phyloP scores from a whole-genome alignment of 2,888 invertebrate species.

The Schizaphis graminum region DNA sequence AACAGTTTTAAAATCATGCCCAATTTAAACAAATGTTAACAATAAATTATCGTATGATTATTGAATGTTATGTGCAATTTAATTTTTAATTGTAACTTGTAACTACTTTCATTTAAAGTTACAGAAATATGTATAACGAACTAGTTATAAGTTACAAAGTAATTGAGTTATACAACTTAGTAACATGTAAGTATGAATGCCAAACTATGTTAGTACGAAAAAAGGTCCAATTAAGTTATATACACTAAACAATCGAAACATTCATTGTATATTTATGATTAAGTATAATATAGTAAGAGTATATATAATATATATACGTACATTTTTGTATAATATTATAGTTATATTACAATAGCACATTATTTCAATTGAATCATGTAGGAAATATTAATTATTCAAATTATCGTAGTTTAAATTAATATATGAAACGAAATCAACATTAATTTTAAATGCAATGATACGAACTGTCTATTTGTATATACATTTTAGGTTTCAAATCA shows the following conservation, averaged over 20 bases:
- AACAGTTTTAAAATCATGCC: background rate
- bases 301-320: too few relatives aligned
- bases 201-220: background rate
- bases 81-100: too few relatives aligned
- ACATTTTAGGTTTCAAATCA: background rate
- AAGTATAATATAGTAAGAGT: background rate
- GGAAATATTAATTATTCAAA: background rate
- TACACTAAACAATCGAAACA: too few relatives aligned
- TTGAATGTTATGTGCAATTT: too few relatives aligned
- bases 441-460: background rate
- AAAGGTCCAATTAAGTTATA: background rate
- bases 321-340: background rate
- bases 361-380: background rate
- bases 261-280: background rate
- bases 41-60: background rate
- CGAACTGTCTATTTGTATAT: background rate
- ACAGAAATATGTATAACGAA: too few relatives aligned
- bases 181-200: too few relatives aligned
- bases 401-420: background rate
- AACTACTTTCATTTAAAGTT: too few relatives aligned
- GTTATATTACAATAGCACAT: background rate
- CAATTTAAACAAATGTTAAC: background rate
- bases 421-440: background rate
- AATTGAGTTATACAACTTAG: too few relatives aligned
- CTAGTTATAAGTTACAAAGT: too few relatives aligned